Conservation (phyloP, 2,113 vertebrate species). For the Orycteropus afer region DNA sequence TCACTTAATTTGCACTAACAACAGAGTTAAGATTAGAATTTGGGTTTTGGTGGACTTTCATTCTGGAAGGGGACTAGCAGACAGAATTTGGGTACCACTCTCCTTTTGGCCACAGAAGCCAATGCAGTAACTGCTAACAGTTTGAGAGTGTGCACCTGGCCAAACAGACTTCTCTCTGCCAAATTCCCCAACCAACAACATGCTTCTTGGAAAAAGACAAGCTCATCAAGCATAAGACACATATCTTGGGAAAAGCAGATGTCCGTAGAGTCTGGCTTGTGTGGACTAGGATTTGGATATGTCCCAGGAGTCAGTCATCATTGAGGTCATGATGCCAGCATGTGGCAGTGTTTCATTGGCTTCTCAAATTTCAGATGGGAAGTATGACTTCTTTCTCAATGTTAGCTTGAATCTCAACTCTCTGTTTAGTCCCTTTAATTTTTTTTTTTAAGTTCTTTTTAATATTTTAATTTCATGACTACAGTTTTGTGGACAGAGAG, state of each 20-base stretch:
- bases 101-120: background rate
- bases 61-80: background rate
- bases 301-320: background rate
- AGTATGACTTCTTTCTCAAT: background rate
- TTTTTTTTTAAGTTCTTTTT: background rate
- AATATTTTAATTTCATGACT: background rate
- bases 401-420: background rate
- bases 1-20: background rate
- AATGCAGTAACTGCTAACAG: background rate
- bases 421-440: background rate
- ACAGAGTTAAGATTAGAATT: background rate
- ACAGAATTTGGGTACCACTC: background rate
- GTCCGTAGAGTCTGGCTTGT: background rate
- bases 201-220: background rate
- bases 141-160: background rate
- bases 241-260: background rate
- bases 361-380: background rate
- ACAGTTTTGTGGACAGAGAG: no score
- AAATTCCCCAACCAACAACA: background rate
- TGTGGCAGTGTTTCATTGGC: background rate
- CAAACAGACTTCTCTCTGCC: background rate
- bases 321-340: rapidly evolving
- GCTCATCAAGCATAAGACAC: background rate
- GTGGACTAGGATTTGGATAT: rapidly evolving
- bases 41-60: background rate